Percentiles rank a stretch among this genome's conserved stretches.
Conservation (phyloP, 2,888 invertebrate species). For the Eumerus sabulonum region DNA sequence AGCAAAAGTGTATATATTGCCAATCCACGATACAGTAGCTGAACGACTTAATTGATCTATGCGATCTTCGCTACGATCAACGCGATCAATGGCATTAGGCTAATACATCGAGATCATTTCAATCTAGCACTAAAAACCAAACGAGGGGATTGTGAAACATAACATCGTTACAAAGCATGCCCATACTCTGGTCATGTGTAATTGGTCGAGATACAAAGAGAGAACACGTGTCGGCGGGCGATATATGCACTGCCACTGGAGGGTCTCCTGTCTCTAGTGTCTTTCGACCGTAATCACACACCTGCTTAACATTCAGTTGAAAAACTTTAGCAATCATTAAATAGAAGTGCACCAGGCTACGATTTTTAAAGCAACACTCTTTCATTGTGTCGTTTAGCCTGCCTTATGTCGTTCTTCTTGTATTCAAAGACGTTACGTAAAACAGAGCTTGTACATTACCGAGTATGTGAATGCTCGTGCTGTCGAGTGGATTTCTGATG, state of each 20-base stretch:
- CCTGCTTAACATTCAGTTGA: conserved; percentile 63
- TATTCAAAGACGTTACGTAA: conserved; percentile 56
- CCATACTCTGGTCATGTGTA: conserved; percentile 20
- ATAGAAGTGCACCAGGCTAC: conserved; percentile 55
- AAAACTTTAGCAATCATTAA: conserved; percentile 63
- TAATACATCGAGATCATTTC: conserved; percentile 3
- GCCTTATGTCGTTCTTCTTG: conserved; percentile 21
- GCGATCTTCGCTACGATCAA: conserved; percentile 6
- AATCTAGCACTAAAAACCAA: not conserved
- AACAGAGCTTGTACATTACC: not conserved
- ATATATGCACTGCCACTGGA: not conserved
- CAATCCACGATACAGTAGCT: no score
- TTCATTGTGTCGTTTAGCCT: conserved; percentile 47
- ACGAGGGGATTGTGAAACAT: conserved; percentile 44
- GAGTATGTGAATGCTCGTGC: not conserved
- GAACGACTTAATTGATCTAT: not conserved
- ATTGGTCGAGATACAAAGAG: conserved; percentile 37
- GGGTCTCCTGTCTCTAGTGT: conserved; percentile 20
- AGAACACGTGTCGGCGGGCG: conserved; percentile 51
- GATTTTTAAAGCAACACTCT: conserved; percentile 58
- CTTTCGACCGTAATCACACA: conserved; percentile 2
- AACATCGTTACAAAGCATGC: conserved; percentile 1
- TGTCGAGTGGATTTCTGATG: conserved; percentile 4
- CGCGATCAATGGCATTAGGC: not conserved
- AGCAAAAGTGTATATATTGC: no score